Conservation (phyloP, 2,797 vertebrate species). For the Hemibagrus guttatus region DNA sequence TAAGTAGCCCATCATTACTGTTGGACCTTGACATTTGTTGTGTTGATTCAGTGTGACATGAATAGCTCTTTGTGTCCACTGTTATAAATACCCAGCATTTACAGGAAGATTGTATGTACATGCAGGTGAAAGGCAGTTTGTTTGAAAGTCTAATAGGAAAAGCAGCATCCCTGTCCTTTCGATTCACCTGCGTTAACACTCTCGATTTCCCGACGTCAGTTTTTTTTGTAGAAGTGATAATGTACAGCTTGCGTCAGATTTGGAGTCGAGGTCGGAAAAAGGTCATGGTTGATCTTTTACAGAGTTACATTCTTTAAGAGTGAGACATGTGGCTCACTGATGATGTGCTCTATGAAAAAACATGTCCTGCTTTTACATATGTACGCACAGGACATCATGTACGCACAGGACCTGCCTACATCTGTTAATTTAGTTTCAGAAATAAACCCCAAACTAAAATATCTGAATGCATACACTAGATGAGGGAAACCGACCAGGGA, state of each 20-base stretch:
- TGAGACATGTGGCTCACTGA: not conserved
- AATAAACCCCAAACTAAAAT: not conserved
- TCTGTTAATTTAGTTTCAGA: not conserved
- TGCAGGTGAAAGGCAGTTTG: not conserved
- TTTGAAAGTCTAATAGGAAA: not conserved
- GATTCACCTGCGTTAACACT: not conserved
- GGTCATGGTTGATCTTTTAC: not conserved
- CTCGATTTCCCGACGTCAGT: too few relatives aligned
- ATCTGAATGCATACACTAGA: not conserved
- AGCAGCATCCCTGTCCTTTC: not conserved
- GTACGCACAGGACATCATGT: not conserved
- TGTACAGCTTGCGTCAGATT: not conserved
- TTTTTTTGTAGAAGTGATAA: not conserved
- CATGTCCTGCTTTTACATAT: too few relatives aligned
- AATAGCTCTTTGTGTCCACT: not conserved
- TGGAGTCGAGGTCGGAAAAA: not conserved
- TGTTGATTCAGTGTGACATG: not conserved
- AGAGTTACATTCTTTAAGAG: constrained; percentile 10
- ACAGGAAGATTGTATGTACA: not conserved
- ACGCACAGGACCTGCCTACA: not conserved
- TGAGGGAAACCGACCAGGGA: not conserved
- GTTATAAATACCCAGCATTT: not conserved
- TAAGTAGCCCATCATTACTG: not conserved
- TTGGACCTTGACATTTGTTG: not conserved
- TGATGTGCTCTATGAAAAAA: not conserved